A percentile compares a stretch with the other conserved stretches of the same genome.
These are phyloP conservation scores for Irena cyanogastra DNA, from an alignment of 2,113 vertebrate genomes.

Conservation along the genomic window DNA sequence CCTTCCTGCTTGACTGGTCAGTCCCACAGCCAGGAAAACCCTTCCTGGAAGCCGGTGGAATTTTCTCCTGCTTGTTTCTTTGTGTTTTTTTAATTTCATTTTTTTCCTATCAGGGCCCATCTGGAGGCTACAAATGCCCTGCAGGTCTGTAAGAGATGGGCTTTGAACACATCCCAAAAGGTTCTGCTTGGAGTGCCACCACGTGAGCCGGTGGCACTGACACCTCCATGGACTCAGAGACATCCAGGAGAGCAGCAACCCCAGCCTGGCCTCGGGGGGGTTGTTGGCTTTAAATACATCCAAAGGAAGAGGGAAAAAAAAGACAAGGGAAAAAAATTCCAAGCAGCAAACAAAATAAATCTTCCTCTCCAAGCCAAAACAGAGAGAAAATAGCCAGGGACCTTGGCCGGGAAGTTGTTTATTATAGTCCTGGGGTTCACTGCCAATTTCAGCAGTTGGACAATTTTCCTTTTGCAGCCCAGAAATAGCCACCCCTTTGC, in stretches of 20 bases:
- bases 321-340: neutral
- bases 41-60: neutral
- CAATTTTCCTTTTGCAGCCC: constrained; percentile 28
- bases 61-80: neutral
- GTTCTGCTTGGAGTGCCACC: neutral
- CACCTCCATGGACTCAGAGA: neutral
- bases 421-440: neutral
- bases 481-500: neutral
- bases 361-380: constrained; percentile 29
- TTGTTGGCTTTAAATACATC: neutral
- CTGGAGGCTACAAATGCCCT: neutral
- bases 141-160: neutral
- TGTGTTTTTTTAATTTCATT: fast-evolving
- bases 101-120: neutral
- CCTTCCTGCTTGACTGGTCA: no score
- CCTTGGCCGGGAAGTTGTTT: constrained; percentile 56
- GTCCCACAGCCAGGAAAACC: neutral
- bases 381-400: constrained; percentile 52
- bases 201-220: neutral
- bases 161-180: neutral
- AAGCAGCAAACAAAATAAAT: constrained; percentile 29
- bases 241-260: neutral
- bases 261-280: fast-evolving
- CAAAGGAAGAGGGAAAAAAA: neutral
- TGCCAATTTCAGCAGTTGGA: constrained; percentile 49